A percentile compares a stretch with the other conserved stretches of the same genome.
phyloP scores from a whole-genome alignment of 2,113 vertebrate genomes.

The Panthera leo region DNA sequence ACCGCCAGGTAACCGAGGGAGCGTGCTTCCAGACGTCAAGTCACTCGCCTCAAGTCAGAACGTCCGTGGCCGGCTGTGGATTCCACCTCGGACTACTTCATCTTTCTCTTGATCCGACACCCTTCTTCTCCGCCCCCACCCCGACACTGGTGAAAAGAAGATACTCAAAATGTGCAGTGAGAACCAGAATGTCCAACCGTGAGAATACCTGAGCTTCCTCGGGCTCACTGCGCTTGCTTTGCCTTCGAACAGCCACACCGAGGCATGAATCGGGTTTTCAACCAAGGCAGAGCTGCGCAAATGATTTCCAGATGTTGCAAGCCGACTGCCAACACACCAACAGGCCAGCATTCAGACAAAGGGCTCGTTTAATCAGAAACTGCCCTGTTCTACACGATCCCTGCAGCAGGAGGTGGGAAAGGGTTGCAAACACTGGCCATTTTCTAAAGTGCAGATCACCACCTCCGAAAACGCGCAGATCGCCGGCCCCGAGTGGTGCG shows the following conservation, averaged over 20 bases:
- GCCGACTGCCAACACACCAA: constrained; percentile 51
- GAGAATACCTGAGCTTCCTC: background rate
- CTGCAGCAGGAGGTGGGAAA: background rate
- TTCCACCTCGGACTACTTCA: background rate
- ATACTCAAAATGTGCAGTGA: background rate
- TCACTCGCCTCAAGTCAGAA: background rate
- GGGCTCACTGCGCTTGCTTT: constrained; percentile 41
- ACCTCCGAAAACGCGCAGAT: rapidly evolving
- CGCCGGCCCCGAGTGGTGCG: background rate
- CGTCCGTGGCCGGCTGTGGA: background rate
- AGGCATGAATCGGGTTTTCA: constrained; percentile 60
- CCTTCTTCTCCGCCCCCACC: rapidly evolving
- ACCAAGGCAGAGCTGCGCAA: constrained; percentile 65
- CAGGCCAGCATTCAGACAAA: constrained; percentile 43
- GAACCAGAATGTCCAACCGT: background rate
- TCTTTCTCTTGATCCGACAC: background rate
- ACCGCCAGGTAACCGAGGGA: background rate
- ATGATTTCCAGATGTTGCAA: constrained; percentile 76
- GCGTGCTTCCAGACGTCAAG: background rate
- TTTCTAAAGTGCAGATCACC: background rate
- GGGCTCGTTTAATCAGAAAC: constrained; percentile 13
- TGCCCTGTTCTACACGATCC: background rate
- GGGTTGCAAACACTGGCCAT: background rate
- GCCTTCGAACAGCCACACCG: constrained; percentile 32
- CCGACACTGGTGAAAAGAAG: background rate